These are phyloP conservation scores for Ptilonorhynchus violaceus DNA, from an alignment of 2,113 vertebrate species.

Conservation along the genomic window DNA sequence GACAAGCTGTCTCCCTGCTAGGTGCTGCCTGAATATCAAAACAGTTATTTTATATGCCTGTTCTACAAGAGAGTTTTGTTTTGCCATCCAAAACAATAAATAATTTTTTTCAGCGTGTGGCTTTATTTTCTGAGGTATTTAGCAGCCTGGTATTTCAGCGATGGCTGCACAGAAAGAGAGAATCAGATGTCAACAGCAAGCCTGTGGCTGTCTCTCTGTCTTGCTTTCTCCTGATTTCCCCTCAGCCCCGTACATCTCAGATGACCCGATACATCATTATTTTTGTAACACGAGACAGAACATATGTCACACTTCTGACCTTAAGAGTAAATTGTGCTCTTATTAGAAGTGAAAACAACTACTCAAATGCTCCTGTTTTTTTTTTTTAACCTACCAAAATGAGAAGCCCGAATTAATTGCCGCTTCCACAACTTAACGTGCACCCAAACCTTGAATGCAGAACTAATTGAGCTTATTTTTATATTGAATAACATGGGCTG, in stretches of 20 bases:
- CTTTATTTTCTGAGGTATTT: slow-evolving; percentile 26
- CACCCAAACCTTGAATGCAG: not conserved
- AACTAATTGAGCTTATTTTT: slow-evolving; percentile 22
- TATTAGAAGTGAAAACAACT: slow-evolving; percentile 26
- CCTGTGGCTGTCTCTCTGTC: not conserved
- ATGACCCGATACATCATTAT: slow-evolving; percentile 26
- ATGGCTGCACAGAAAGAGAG: not conserved
- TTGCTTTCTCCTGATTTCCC: not conserved
- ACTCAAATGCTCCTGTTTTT: not conserved
- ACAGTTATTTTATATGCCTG: slow-evolving; percentile 22
- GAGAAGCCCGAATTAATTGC: slow-evolving; percentile 6
- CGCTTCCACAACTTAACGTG: not conserved
- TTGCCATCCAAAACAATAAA: not conserved
- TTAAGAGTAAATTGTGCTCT: not conserved
- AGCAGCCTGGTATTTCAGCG: slow-evolving; percentile 4
- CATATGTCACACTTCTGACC: not conserved
- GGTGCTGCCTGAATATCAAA: slow-evolving; percentile 38
- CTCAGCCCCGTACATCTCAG: not conserved
- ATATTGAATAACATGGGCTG: not conserved
- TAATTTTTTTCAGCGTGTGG: not conserved
- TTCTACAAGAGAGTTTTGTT: not conserved
- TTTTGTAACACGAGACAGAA: slow-evolving; percentile 9
- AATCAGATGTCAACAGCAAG: not conserved
- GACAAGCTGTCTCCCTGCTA: slow-evolving; percentile 37
- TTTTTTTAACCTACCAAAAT: not conserved